Evolutionary conservation across 2,888 invertebrate species (phyloP), one percentile per base, ranked within the genome.

Genomic region (Polyommatus iphigenia): DNA sequence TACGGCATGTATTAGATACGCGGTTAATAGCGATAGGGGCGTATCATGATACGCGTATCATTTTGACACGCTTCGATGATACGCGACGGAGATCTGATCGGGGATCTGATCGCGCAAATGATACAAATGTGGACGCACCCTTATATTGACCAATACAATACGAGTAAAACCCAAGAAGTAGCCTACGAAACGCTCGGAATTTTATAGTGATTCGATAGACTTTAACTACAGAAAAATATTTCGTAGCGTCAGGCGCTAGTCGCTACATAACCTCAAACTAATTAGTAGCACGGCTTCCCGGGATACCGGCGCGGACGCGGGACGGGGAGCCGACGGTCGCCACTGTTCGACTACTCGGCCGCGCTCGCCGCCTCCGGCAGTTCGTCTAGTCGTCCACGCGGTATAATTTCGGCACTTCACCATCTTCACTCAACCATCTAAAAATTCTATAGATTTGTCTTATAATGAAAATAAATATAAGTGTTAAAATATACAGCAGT

Each of bases 131-230:
- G n/a, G n/a, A n/a, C n/a, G n/a, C n/a, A n/a, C n/a, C n/a, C n/a
- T n/a, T 75, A 75, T 75, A 75, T 46, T 54, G 75, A 24, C 54
- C 32, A 29, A 75, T 75, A 75, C 54, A 75, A 54, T 29, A 54
- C 18, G 29, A 6, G 32, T 75, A 75, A 75, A 24, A 24, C 15
- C 54, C 75, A 54, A 54, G 50, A 73, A 54, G 75, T 54, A 18
- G 73, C 73, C 6, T 54, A 46, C 46, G 50, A 73, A 75, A 75
- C 18, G n/a, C 54, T 7, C 54, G 24, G 54, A 18, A 50, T 50
- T 50, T 50, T 50, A 50, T 29, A 18, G 50, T 29, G 75, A 6
- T 75, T 29, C 15, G 29, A 15, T 18, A 32, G 13, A 32, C 7
- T 15, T 62, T 13, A 13, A 62, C 13, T 24, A 62, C 62, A 62